Evolutionary conservation across 2,888 invertebrate species (phyloP).

Genomic region (Acanthococcus lagerstroemiae): DNA sequence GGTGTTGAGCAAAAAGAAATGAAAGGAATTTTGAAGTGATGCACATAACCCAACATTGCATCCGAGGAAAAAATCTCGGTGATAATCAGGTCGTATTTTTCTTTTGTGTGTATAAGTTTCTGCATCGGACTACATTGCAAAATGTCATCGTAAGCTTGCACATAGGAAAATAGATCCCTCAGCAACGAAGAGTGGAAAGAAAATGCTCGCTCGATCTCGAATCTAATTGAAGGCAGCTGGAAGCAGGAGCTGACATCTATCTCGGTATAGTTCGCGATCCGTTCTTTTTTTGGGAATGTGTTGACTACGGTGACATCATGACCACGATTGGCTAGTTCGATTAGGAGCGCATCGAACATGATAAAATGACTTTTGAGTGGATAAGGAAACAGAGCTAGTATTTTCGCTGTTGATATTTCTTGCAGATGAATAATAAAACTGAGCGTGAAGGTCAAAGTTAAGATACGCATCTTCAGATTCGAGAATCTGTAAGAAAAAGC

Average conservation of each 20-base stretch:
- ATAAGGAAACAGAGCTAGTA: conserved; percentile 38
- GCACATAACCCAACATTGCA: not conserved
- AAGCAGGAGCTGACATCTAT: conserved; percentile 36
- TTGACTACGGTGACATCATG: conserved; percentile 39
- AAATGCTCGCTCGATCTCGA: not conserved
- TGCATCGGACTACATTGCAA: not conserved
- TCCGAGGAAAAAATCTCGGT: not conserved
- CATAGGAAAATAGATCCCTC: not conserved
- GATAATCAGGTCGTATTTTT: not conserved
- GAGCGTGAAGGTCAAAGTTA: no score
- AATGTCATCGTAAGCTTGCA: not conserved
- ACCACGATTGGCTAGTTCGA: conserved; percentile 38
- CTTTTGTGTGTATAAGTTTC: not conserved
- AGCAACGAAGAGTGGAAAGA: not conserved
- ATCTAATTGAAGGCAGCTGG: not conserved
- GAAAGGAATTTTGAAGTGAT: not conserved
- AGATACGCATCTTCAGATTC: no score
- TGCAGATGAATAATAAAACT: no score
- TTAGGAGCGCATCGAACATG: conserved; percentile 35
- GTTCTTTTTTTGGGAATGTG: conserved; percentile 36
- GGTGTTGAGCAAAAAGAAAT: not conserved
- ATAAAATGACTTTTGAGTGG: conserved; percentile 38
- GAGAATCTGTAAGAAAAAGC: no score
- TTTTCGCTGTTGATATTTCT: no score
- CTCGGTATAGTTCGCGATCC: conserved; percentile 37